Percentiles rank a stretch among this genome's conserved stretches.
These are phyloP conservation scores for Nycteola revayana DNA, from an alignment of 2,888 invertebrate genomes.

Conservation along the genomic window DNA sequence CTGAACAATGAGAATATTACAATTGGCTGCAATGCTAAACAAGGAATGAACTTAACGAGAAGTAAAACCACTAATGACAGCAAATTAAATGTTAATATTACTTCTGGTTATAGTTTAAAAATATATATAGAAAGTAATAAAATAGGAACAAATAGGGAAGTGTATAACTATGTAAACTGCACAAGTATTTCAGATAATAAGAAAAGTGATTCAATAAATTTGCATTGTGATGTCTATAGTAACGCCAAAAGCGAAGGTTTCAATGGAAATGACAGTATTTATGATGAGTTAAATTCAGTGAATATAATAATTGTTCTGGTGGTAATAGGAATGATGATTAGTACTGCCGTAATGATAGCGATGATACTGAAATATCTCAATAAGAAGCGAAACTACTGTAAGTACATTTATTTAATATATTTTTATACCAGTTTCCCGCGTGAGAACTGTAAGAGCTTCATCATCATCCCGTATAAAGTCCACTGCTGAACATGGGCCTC, in stretches of 20 bases:
- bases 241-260: neutral
- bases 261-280: too few species aligned
- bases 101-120: conserved; percentile 2
- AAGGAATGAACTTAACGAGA: neutral
- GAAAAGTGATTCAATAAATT: neutral
- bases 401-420: too few species aligned
- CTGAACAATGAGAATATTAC: too few species aligned
- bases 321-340: too few species aligned
- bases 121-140: conserved; percentile 11
- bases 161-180: conserved; percentile 14
- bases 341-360: neutral
- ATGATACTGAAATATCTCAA: too few species aligned
- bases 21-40: conserved; percentile 1
- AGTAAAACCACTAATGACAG: conserved; percentile 2
- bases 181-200: neutral
- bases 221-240: conserved; percentile 8
- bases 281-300: too few species aligned
- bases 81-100: neutral
- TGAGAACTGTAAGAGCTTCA: too few species aligned
- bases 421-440: too few species aligned
- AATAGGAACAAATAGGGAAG: conserved; percentile 12
- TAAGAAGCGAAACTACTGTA: too few species aligned
- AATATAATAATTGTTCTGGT: too few species aligned
- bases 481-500: too few species aligned
- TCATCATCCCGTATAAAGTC: too few species aligned